A percentile compares a stretch with the other conserved stretches of the same genome.
phyloP scores from a whole-genome alignment of 2,113 vertebrate genomes.

The Sinocyclocheilus grahami region DNA sequence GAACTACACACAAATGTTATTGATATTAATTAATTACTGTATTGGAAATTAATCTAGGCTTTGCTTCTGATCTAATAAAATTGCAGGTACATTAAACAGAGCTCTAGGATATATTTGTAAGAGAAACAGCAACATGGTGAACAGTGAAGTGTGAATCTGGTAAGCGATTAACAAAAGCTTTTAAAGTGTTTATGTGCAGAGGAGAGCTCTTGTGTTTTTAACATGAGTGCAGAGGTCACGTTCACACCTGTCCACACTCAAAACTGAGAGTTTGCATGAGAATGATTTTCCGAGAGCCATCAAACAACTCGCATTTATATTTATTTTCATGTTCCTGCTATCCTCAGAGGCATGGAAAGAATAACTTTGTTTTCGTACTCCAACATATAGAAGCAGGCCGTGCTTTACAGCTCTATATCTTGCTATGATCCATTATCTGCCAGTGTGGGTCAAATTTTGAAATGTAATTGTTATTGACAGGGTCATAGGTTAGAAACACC shows the following conservation, averaged over 20 bases:
- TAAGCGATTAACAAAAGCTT: constrained; percentile 3
- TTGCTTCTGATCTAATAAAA: not conserved
- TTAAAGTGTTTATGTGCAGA: constrained; percentile 38
- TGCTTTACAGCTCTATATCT: not conserved
- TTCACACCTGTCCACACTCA: constrained; percentile 17
- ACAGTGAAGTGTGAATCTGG: constrained; percentile 23
- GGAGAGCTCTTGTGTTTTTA: constrained; percentile 38
- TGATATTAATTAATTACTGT: constrained; percentile 1
- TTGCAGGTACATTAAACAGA: not conserved
- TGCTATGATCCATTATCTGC: constrained; percentile 16
- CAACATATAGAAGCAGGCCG: not conserved
- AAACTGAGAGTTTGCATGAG: constrained; percentile 3
- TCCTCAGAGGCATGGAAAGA: not conserved
- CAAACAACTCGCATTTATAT: constrained; percentile 6
- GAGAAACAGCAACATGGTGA: not conserved
- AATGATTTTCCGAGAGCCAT: constrained; percentile 16
- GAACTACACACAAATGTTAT: not conserved
- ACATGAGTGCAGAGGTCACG: constrained; percentile 31
- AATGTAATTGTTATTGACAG: constrained; percentile 48
- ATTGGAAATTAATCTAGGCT: not conserved
- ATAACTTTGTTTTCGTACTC: not conserved
- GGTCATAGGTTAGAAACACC: constrained; percentile 38
- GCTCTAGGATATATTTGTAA: not conserved
- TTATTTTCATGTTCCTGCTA: not conserved
- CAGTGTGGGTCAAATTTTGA: constrained; percentile 43